Base-by-base conservation (phyloP, 2,888 invertebrate genomes). In the Apotomis turbidana region DNA sequence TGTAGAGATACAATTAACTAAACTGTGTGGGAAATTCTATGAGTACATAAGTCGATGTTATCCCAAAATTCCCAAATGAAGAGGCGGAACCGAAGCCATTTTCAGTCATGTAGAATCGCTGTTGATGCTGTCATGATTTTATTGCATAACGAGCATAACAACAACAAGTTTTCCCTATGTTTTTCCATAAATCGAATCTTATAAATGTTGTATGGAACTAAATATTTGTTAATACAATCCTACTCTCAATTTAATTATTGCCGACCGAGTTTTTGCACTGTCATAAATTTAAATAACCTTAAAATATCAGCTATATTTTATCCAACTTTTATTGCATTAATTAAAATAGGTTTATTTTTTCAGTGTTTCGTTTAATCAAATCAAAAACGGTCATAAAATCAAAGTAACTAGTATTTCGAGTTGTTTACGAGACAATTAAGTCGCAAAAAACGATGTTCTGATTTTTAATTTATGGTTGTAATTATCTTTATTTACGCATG, bases 401-500 rank as follows among this genome's bases (percentile, higher is more conserved):
- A 70, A 41, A 8, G 49, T 58, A 64, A 70, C 70, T 52, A 70
- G 58, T 52, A 13, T 49, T 49, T 41, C 67, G 13, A 67, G 61
- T 58, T 36, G 61, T 60, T 66, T 15, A 49, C 51, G 57, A 68
- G 52, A 54, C 36, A 57, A 51, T 51, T 52, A 59, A 64, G 41
- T 8, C 3, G n/a, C 51, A 67, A 67, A 57, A 60, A 27, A 57
- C 15, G 5, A 13, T 55, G 59, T 52, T 46, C 67, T 52, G 61
- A 68, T 61, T 67, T 67, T 51, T 46, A 38, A 71, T 68, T 68
- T 68, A 71, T 54, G 61, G 57, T 27, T 57, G 57, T 52, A 71
- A 71, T 44, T 62, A 62, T 57, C 44, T 52, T 36, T 57, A 71
- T 68, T 68, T 68, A 71, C 61, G 60, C 66, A 61, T 57, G 61